These are phyloP conservation scores for Pangasius djambal DNA, from an alignment of 2,797 vertebrate species.

Conservation along the genomic window DNA sequence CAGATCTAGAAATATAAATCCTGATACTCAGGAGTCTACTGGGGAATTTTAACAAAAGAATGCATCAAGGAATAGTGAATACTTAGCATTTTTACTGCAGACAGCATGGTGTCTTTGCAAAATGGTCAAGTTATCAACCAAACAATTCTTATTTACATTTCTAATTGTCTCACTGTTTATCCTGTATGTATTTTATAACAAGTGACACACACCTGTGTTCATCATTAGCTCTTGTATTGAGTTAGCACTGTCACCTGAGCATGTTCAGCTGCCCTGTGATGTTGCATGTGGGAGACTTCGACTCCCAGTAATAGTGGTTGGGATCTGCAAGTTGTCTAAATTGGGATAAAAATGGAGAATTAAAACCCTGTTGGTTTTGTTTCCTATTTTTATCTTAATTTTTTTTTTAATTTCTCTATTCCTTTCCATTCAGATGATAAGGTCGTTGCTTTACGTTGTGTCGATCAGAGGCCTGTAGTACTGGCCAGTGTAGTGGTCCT, in stretches of 20 bases:
- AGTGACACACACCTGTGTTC: not conserved
- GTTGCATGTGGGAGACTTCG: not conserved
- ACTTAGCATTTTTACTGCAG: not conserved
- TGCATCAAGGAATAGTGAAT: not conserved
- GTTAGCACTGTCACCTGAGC: not conserved
- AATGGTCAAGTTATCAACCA: not conserved
- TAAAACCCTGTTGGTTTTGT: not conserved
- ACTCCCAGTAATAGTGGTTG: not conserved
- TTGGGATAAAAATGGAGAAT: not conserved
- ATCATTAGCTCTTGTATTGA: not conserved
- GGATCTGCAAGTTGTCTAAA: not conserved
- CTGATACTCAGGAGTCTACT: not conserved
- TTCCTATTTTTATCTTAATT: not conserved
- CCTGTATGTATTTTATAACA: not conserved
- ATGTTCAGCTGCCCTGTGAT: not conserved
- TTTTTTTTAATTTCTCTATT: not conserved
- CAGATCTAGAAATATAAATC: not conserved
- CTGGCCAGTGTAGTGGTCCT: conserved; percentile 26
- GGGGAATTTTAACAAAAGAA: not conserved
- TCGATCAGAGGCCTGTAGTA: not conserved
- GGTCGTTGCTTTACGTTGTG: not conserved
- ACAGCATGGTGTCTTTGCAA: not conserved
- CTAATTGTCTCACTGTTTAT: not conserved
- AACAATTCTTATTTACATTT: not conserved
- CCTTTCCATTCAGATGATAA: not conserved